phyloP scores from a whole-genome alignment of 2,113 vertebrate genomes.

The Hucho hucho region DNA sequence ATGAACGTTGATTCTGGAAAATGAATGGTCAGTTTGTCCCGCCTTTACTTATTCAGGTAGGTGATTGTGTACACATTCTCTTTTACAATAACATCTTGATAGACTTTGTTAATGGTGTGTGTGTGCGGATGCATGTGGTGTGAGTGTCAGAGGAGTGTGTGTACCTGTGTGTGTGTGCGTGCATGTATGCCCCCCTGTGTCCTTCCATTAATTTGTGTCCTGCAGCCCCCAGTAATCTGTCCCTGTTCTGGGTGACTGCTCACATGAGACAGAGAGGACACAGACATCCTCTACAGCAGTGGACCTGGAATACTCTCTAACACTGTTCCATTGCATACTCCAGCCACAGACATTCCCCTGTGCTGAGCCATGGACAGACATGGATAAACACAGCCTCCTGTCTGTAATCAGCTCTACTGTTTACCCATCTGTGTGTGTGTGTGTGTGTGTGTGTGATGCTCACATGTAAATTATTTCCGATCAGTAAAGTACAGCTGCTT shows the following conservation, averaged over 20 bases:
- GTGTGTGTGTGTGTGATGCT: conserved; percentile 33
- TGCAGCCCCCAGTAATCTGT: too few relatives aligned
- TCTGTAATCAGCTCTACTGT: conserved; percentile 34
- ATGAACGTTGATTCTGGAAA: too few relatives aligned
- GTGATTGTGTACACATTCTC: too few relatives aligned
- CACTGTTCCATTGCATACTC: not conserved
- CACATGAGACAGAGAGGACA: too few relatives aligned
- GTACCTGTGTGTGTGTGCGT: not conserved
- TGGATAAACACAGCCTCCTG: not conserved
- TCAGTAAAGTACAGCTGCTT: conserved; percentile 28
- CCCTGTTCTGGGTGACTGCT: too few relatives aligned
- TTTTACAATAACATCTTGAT: too few relatives aligned
- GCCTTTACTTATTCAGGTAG: too few relatives aligned
- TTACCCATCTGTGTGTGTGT: conserved; percentile 52
- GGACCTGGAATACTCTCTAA: not conserved
- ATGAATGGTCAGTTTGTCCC: too few relatives aligned
- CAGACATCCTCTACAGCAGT: too few relatives aligned
- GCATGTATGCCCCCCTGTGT: not conserved
- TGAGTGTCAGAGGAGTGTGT: too few relatives aligned
- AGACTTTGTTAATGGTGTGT: not conserved
- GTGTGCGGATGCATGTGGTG: not conserved
- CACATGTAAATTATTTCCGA: conserved; percentile 40
- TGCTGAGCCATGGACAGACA: not conserved
- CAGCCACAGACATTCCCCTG: not conserved
- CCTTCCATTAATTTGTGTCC: too few relatives aligned